phyloP scores from a whole-genome alignment of 2,113 vertebrate species.

The Grus americana region DNA sequence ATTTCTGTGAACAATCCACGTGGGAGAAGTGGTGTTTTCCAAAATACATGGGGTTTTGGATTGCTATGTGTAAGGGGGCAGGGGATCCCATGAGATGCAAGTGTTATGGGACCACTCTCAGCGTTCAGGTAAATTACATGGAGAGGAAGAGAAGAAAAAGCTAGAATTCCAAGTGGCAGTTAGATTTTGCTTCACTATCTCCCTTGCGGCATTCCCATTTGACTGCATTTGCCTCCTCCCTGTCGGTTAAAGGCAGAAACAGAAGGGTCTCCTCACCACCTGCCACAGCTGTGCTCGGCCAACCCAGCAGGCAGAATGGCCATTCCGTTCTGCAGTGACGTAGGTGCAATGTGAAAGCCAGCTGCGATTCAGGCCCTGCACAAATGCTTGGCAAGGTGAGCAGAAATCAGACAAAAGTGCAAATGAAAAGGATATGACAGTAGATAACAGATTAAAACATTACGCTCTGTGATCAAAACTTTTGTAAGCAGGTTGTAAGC shows the following conservation, averaged over 20 bases:
- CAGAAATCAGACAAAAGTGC: neutral
- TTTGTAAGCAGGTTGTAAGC: neutral
- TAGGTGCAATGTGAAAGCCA: fast-evolving
- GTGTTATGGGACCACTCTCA: neutral
- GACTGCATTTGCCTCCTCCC: neutral
- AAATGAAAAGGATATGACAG: neutral
- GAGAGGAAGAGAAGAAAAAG: neutral
- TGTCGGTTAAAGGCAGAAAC: neutral
- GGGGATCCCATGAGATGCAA: neutral
- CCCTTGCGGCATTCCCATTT: neutral
- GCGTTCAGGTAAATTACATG: neutral
- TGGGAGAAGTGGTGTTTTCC: neutral
- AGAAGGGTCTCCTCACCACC: no score
- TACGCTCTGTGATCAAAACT: neutral
- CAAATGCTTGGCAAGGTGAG: neutral
- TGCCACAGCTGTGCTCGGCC: neutral
- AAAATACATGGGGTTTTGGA: fast-evolving
- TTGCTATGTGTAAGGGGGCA: neutral
- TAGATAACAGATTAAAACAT: neutral
- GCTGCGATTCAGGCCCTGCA: neutral
- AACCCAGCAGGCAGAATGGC: no score
- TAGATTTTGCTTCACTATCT: neutral
- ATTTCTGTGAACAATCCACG: neutral
- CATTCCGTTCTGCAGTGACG: fast-evolving
- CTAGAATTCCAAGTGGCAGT: neutral